A percentile compares a stretch with the other conserved stretches of the same genome.
Conservation (phyloP, 1,140 invertebrate species). For the Hylaeus anthracinus region DNA sequence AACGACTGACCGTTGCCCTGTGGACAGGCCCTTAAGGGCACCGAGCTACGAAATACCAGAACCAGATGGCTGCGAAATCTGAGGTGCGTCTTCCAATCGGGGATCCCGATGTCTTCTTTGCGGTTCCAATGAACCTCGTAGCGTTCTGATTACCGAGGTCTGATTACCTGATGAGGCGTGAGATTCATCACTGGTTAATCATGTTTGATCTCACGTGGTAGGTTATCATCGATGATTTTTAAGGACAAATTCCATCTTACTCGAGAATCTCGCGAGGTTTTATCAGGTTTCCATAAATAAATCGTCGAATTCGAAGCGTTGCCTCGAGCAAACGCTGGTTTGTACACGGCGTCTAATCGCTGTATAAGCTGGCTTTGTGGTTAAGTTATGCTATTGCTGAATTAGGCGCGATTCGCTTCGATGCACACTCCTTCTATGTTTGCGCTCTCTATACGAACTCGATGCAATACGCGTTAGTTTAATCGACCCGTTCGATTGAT, state of each 20-base stretch:
- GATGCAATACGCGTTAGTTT: conserved; percentile 5
- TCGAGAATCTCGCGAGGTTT: background rate
- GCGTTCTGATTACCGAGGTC: conserved; percentile 9
- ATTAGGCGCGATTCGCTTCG: conserved; percentile 70
- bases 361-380: conserved; percentile 74
- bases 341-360: conserved; percentile 72
- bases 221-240: too few species aligned
- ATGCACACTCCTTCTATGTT: conserved; percentile 57
- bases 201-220: too few species aligned
- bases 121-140: background rate
- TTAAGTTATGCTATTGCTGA: conserved; percentile 73
- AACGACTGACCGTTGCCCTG: conserved; percentile 69
- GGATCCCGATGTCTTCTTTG: background rate
- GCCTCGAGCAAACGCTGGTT: conserved; percentile 65
- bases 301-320: conserved; percentile 33
- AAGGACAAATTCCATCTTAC: too few species aligned
- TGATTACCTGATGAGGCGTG: background rate
- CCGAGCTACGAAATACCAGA: conserved; percentile 48
- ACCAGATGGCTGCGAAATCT: conserved; percentile 54
- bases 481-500: background rate
- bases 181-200: too few species aligned
- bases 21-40: conserved; percentile 67
- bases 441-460: conserved; percentile 44
- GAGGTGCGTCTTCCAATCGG: conserved; percentile 29
- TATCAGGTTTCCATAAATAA: background rate